phyloP scores from a whole-genome alignment of 2,888 invertebrate genomes.

The Eristalis intricaria region DNA sequence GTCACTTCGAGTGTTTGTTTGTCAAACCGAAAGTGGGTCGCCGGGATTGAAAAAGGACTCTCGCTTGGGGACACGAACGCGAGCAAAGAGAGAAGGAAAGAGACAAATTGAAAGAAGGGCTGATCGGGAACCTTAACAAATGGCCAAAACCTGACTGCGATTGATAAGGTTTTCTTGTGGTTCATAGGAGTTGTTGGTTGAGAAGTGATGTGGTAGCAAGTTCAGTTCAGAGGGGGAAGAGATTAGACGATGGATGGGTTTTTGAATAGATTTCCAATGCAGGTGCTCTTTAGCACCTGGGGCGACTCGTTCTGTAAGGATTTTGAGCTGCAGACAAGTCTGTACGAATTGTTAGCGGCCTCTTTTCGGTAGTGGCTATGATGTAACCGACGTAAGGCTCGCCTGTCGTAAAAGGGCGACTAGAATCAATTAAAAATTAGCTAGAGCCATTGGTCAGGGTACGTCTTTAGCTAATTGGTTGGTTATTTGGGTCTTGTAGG shows the following conservation, averaged over 20 bases:
- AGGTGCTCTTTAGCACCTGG: too few species aligned
- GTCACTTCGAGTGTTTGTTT: conserved; percentile 29
- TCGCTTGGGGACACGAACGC: neutral
- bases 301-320: too few species aligned
- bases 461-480: too few species aligned
- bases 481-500: too few species aligned
- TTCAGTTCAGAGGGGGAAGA: neutral
- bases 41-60: conserved; percentile 6
- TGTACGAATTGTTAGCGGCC: too few species aligned
- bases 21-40: neutral
- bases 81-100: neutral
- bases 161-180: conserved; percentile 27
- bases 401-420: too few species aligned
- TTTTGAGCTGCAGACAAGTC: too few species aligned
- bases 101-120: conserved; percentile 48
- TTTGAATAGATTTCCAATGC: neutral
- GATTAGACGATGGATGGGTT: neutral
- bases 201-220: neutral
- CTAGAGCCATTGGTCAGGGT: too few species aligned
- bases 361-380: too few species aligned
- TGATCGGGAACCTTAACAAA: conserved; percentile 55
- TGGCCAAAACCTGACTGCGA: conserved; percentile 52
- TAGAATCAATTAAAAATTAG: too few species aligned
- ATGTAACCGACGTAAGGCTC: too few species aligned
- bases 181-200: too few species aligned